These are phyloP conservation scores for Sphaerophoria taeniata DNA, from an alignment of 2,888 invertebrate genomes.

Conservation along the genomic window DNA sequence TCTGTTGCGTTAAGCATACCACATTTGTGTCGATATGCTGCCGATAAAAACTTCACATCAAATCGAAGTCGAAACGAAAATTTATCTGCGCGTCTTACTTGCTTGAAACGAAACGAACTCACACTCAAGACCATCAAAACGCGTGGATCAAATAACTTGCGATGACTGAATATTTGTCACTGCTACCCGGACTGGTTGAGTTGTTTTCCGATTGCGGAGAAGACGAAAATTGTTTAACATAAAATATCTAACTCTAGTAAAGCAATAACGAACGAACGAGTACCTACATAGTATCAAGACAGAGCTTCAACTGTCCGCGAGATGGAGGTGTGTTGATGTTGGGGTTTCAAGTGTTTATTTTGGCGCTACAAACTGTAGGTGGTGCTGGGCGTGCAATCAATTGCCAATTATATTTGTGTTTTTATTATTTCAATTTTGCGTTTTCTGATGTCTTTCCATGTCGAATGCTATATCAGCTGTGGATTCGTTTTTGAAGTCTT, in stretches of 20 bases:
- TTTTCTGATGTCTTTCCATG: conserved; percentile 48
- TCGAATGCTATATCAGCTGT: conserved; percentile 35
- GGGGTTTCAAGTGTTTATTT: conserved; percentile 67
- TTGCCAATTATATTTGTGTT: conserved; percentile 73
- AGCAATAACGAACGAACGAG: not conserved
- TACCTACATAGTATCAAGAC: conserved; percentile 6
- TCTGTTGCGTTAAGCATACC: conserved; percentile 47
- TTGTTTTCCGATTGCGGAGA: conserved; percentile 33
- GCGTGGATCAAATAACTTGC: conserved; percentile 66
- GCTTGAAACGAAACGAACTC: conserved; percentile 4
- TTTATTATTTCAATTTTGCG: conserved; percentile 67
- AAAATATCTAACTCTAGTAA: conserved; percentile 56
- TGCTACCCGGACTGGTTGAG: conserved; percentile 45
- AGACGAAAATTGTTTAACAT: conserved; percentile 31
- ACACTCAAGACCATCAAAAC: conserved; percentile 52
- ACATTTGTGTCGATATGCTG: conserved; percentile 47
- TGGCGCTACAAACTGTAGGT: conserved; percentile 62
- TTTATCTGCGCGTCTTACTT: conserved; percentile 48
- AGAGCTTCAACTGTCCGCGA: conserved; percentile 3
- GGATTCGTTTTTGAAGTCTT: conserved; percentile 52
- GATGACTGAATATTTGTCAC: conserved; percentile 59
- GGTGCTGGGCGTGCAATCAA: conserved; percentile 54
- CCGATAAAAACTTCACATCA: conserved; percentile 50
- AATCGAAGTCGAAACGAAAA: conserved; percentile 25
- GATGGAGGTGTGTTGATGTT: conserved; percentile 44